Conservation (phyloP, 2,888 invertebrate genomes). For the Drosophila kuntzei region DNA sequence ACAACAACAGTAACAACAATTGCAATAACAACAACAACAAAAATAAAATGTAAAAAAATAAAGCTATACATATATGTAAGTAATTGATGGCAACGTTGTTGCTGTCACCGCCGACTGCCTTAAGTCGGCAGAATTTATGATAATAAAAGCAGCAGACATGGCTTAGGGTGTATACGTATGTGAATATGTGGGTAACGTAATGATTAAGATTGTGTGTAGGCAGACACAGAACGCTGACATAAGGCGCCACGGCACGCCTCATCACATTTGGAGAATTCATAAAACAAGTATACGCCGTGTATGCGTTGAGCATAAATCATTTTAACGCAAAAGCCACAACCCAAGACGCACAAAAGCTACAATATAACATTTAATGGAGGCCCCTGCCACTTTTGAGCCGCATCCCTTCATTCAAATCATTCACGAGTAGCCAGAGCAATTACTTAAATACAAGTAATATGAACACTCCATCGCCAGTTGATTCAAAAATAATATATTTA, state of each 20-base stretch:
- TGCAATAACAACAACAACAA: conserved; percentile 9
- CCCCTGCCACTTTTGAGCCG: not conserved
- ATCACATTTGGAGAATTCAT: conserved; percentile 58
- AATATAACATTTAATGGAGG: conserved; percentile 36
- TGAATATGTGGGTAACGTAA: conserved; percentile 22
- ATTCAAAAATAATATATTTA: conserved; percentile 20
- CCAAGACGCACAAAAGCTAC: conserved; percentile 19
- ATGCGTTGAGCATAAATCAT: conserved; percentile 68
- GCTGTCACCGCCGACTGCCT: conserved; percentile 33
- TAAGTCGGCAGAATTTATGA: conserved; percentile 69
- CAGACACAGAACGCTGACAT: conserved; percentile 58
- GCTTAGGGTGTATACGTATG: conserved; percentile 19
- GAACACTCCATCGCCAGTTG: conserved; percentile 33
- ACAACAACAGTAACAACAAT: conserved; percentile 5
- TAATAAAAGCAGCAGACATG: conserved; percentile 72
- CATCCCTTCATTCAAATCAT: conserved; percentile 21
- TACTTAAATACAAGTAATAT: conserved; percentile 55
- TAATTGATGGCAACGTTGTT: conserved; percentile 50
- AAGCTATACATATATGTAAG: conserved; percentile 22
- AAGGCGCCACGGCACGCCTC: conserved; percentile 56
- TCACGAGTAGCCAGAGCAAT: conserved; percentile 42
- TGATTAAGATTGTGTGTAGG: conserved; percentile 62
- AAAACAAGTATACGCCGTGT: conserved; percentile 68
- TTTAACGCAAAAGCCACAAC: conserved; percentile 40
- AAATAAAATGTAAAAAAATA: conserved; percentile 21